Evolutionary conservation across 2,113 vertebrate genomes (phyloP).

Genomic region (Albula goreensis): DNA sequence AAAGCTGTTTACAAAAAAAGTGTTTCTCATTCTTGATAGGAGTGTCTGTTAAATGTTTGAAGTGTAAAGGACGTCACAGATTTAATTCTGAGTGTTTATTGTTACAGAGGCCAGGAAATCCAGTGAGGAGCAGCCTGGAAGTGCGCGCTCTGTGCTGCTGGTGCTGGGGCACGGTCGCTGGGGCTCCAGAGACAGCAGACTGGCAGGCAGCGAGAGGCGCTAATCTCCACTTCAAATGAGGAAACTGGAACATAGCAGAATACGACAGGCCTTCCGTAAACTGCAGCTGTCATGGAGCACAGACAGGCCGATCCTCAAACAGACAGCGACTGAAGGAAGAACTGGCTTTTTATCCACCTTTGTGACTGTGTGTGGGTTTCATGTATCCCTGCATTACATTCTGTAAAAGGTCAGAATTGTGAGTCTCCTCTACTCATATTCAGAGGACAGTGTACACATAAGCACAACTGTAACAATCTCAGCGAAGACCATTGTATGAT

Average conservation of each 20-base stretch:
- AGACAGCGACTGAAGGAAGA: not conserved
- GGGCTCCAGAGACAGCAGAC: not conserved
- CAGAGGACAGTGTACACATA: not conserved
- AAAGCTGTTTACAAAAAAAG: too few relatives aligned
- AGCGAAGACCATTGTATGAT: not conserved
- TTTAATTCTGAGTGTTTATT: too few relatives aligned
- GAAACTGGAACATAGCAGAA: not conserved
- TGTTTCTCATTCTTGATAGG: too few relatives aligned
- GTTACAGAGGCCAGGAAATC: not conserved
- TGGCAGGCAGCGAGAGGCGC: not conserved
- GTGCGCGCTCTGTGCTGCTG: not conserved
- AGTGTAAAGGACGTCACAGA: too few relatives aligned
- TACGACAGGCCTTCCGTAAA: not conserved
- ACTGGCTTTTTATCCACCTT: not conserved
- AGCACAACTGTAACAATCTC: not conserved
- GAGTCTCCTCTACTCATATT: not conserved
- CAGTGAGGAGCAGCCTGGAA: not conserved
- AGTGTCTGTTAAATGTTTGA: too few relatives aligned
- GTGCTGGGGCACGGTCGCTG: too few relatives aligned
- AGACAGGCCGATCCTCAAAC: not conserved
- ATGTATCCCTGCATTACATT: not conserved
- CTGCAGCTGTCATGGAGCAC: not conserved
- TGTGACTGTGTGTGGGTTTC: not conserved
- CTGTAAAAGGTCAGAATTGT: not conserved
- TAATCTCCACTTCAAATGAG: slow-evolving; percentile 26